A percentile compares a stretch with the other conserved stretches of the same genome.
These are phyloP conservation scores for Drosophila serrata DNA, from an alignment of 1,140 invertebrate species.

Conservation along the genomic window DNA sequence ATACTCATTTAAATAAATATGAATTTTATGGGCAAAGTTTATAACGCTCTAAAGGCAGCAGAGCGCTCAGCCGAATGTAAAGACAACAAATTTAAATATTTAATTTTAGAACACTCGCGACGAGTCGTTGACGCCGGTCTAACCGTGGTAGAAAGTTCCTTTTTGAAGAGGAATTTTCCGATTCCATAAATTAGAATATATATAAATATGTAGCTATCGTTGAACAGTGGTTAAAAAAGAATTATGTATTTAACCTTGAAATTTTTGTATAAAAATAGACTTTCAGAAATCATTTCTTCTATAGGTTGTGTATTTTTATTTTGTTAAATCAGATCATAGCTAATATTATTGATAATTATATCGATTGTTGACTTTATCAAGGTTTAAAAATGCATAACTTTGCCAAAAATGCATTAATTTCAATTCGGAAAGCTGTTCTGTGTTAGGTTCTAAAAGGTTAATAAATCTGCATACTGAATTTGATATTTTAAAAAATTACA, in stretches of 20 bases:
- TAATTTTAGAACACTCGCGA: slow-evolving; percentile 70
- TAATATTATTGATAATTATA: too few species aligned
- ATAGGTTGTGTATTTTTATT: neutral
- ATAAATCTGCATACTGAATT: too few species aligned
- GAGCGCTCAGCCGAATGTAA: slow-evolving; percentile 62
- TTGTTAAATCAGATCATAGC: too few species aligned
- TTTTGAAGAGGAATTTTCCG: neutral
- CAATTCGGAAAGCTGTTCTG: too few species aligned
- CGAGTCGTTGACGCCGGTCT: slow-evolving; percentile 69
- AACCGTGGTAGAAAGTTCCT: slow-evolving; percentile 44
- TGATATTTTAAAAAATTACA: too few species aligned
- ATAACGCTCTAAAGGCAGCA: slow-evolving; percentile 42
- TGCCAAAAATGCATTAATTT: too few species aligned
- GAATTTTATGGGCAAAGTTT: slow-evolving; percentile 51
- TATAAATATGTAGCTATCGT: neutral
- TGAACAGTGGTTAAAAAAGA: neutral
- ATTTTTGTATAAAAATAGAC: neutral
- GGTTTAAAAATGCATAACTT: too few species aligned
- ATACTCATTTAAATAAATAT: slow-evolving; percentile 50
- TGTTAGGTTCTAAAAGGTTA: too few species aligned
- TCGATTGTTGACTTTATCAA: too few species aligned
- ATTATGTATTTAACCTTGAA: neutral
- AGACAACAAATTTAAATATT: slow-evolving; percentile 77
- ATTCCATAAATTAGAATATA: neutral
- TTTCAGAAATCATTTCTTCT: neutral